phyloP scores from a whole-genome alignment of 2,888 invertebrate species.

The Parasteatoda lunata region DNA sequence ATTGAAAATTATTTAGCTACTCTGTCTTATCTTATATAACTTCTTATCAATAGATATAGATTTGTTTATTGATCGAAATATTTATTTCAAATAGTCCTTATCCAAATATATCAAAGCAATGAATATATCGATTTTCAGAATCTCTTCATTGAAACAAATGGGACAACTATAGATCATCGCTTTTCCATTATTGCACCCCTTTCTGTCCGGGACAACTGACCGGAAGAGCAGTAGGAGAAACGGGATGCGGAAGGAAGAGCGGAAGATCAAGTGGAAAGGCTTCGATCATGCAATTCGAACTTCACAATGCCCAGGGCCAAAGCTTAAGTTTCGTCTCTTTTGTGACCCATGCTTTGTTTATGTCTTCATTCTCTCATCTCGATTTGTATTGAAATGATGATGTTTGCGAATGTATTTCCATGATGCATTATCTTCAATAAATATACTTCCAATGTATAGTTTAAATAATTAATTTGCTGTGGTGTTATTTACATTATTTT shows the following conservation, averaged over 20 bases:
- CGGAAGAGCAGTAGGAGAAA: constrained; percentile 7
- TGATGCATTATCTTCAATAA: no score
- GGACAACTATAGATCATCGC: background rate
- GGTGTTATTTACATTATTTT: no score
- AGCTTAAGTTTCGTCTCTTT: constrained; percentile 37
- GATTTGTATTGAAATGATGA: no score
- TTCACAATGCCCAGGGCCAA: constrained; percentile 25
- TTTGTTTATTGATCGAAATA: no score
- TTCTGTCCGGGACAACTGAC: background rate
- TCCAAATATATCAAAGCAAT: no score
- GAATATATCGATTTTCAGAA: background rate
- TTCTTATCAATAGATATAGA: no score
- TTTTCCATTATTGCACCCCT: constrained; percentile 7
- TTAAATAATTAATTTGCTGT: no score
- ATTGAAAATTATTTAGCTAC: no score
- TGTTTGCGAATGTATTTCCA: no score
- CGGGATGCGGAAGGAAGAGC: constrained; percentile 44
- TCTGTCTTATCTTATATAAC: no score
- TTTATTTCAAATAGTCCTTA: no score
- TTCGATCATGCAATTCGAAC: constrained; percentile 24
- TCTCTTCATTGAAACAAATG: background rate
- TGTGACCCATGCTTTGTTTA: constrained; percentile 7
- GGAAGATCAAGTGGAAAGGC: constrained; percentile 52
- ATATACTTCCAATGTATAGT: no score
- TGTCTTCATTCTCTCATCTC: background rate